Evolutionary conservation across 2,797 vertebrate species (phyloP).

Genomic region (Scolopax bukidnonensis): DNA sequence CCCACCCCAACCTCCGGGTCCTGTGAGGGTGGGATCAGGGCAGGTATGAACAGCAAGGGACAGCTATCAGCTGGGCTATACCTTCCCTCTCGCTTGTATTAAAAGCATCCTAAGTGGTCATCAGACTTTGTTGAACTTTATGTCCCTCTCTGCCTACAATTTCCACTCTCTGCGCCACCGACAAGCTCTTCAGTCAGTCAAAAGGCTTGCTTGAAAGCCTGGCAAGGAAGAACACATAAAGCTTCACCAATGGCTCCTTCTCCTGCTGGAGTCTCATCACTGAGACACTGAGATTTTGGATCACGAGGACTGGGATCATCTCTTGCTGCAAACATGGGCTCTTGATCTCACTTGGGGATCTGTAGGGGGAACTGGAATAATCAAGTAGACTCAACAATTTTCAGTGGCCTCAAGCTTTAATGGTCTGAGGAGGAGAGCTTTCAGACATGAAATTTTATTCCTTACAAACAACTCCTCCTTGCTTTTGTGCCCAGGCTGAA

Average conservation of each 20-base stretch:
- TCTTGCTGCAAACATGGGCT: not conserved
- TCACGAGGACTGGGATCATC: not conserved
- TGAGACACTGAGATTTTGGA: not conserved
- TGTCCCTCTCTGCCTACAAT: not conserved
- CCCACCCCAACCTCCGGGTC: rapidly evolving
- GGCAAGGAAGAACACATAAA: not conserved
- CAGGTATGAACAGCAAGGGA: not conserved
- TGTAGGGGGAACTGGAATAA: not conserved
- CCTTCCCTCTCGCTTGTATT: not conserved
- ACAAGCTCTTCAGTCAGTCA: not conserved
- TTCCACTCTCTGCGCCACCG: not conserved
- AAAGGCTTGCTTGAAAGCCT: not conserved
- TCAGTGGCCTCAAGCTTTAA: not conserved
- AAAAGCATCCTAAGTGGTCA: not conserved
- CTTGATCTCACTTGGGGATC: not conserved
- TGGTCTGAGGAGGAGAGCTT: not conserved
- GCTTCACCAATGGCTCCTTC: not conserved
- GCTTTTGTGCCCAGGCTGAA: not conserved
- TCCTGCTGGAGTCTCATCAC: not conserved
- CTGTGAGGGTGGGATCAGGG: not conserved
- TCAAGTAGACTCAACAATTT: not conserved
- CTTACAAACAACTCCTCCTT: conserved; percentile 3
- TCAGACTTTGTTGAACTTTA: not conserved
- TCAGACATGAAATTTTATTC: not conserved
- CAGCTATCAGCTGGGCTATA: not conserved